A percentile compares a stretch with the other conserved stretches of the same genome.
Conservation (phyloP, 2,797 vertebrate species). For the Alexandromys oeconomus region DNA sequence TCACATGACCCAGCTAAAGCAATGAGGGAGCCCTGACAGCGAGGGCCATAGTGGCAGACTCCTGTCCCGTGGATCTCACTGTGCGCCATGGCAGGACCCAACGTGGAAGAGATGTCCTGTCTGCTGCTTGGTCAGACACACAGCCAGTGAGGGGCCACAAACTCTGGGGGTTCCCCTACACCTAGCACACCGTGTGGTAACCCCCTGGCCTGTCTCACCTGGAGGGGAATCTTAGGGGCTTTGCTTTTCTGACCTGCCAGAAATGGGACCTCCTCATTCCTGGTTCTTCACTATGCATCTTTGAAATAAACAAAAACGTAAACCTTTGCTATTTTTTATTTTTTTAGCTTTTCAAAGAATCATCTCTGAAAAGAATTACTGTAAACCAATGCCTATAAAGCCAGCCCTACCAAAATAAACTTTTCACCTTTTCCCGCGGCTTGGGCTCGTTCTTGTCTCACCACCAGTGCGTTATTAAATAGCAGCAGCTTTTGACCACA, state of each 20-base stretch:
- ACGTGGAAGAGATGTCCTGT: not conserved
- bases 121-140: not conserved
- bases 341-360: conserved; percentile 49
- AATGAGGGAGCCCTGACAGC: not conserved
- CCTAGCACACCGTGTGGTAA: not conserved
- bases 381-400: conserved; percentile 65
- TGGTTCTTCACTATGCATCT: conserved; percentile 39
- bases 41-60: not conserved
- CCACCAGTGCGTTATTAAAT: conserved; percentile 36
- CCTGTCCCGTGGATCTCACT: not conserved
- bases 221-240: not conserved
- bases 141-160: not conserved
- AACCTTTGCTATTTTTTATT: conserved; percentile 28
- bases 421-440: not conserved
- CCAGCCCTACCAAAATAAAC: conserved; percentile 81
- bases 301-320: conserved; percentile 48
- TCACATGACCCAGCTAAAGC: accelerated
- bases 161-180: not conserved
- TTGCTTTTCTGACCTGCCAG: not conserved
- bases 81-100: accelerated
- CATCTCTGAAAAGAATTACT: conserved; percentile 38
- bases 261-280: not conserved
- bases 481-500: conserved; percentile 72
- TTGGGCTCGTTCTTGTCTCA: conserved; percentile 32
- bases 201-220: too few species aligned